Evolutionary conservation across 2,888 invertebrate genomes (phyloP).

Genomic region (Nomada ferruginata): DNA sequence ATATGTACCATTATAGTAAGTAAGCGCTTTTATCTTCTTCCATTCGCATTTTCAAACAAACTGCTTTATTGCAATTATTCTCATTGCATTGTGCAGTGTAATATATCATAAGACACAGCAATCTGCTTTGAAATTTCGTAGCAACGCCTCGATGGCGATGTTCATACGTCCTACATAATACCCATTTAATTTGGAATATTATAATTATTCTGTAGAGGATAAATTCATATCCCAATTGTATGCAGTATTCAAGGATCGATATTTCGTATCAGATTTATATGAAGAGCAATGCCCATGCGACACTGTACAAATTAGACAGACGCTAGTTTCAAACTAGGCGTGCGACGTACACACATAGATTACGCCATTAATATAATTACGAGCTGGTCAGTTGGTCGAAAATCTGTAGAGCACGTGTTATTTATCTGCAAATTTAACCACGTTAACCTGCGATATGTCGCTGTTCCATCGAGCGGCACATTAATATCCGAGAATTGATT

Average conservation of each 20-base stretch:
- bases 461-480: slow-evolving; percentile 31
- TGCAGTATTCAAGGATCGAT: not conserved
- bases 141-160: no score
- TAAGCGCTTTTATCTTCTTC: no score
- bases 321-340: not conserved
- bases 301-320: slow-evolving; percentile 15
- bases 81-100: no score
- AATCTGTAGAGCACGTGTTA: slow-evolving; percentile 39
- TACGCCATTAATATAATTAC: slow-evolving; percentile 37
- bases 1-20: no score
- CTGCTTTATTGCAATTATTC: no score
- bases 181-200: not conserved
- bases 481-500: slow-evolving; percentile 64
- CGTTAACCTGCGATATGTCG: slow-evolving; percentile 47
- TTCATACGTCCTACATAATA: not conserved
- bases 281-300: not conserved
- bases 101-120: no score
- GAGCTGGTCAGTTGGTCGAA: slow-evolving; percentile 2
- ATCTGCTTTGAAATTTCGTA: no score
- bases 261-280: slow-evolving; percentile 2
- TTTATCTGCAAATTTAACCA: slow-evolving; percentile 59
- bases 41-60: no score
- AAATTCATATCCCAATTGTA: not conserved
- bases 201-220: not conserved
- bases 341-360: slow-evolving; percentile 11